Conservation (phyloP, 1,140 invertebrate species). For the Asbolus verrucosus region DNA sequence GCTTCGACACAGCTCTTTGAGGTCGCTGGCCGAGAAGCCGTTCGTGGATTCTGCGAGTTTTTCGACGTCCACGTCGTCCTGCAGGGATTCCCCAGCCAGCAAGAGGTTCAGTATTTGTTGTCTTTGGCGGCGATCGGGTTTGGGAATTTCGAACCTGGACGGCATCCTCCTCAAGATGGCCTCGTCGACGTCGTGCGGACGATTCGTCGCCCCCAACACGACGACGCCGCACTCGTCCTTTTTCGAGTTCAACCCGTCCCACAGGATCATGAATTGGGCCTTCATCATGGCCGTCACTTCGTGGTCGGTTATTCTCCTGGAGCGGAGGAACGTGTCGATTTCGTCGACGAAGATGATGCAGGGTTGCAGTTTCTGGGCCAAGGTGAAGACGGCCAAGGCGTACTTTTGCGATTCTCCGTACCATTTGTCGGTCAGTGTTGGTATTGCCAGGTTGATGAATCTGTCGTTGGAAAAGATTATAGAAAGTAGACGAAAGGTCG, state of each 20-base stretch:
- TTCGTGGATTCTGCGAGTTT: no score
- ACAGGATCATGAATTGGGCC: slow-evolving; percentile 1
- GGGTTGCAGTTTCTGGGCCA: neutral
- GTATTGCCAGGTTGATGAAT: neutral
- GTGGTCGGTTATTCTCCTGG: neutral
- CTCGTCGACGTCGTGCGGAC: neutral
- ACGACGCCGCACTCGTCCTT: neutral
- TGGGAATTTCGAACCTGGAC: neutral
- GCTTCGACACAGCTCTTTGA: no score
- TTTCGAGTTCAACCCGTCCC: neutral
- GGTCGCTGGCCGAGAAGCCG: no score
- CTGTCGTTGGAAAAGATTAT: neutral
- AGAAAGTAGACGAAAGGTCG: no score
- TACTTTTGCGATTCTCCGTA: neutral
- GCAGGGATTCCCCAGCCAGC: no score
- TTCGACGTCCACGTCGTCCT: no score
- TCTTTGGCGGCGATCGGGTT: no score
- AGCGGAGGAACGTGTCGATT: neutral
- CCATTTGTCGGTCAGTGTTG: neutral
- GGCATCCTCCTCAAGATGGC: neutral
- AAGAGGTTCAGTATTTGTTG: no score
- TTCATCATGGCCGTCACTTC: neutral
- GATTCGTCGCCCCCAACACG: neutral
- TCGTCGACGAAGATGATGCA: neutral
- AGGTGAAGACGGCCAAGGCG: neutral